A percentile compares a stretch with the other conserved stretches of the same genome.
These are phyloP conservation scores for Bergia sp. DNA, from an alignment of 92 coral and sea anemone genomes.

Conservation along the genomic window DNA sequence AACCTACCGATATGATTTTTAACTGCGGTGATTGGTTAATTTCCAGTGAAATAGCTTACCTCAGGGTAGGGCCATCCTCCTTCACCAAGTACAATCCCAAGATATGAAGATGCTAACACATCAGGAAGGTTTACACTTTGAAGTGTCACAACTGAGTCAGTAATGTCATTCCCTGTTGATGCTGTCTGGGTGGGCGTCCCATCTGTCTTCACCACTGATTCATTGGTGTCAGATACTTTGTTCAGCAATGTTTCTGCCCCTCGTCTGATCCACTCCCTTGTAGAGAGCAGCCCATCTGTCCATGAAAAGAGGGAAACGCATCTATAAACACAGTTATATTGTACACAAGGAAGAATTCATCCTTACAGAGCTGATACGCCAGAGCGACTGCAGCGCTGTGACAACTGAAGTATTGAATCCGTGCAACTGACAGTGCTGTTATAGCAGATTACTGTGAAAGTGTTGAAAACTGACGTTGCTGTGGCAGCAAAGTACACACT, in stretches of 20 bases:
- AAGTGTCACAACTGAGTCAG: conserved; percentile 59
- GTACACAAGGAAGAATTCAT: too few species aligned
- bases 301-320: background rate
- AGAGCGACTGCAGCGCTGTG: too few species aligned
- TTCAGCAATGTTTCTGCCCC: conserved; percentile 61
- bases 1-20: too few species aligned
- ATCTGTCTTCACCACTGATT: conserved; percentile 25
- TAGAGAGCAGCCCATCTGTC: conserved; percentile 80
- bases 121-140: conserved; percentile 60
- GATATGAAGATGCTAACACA: conserved; percentile 71
- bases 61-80: conserved; percentile 97
- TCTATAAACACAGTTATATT: too few species aligned
- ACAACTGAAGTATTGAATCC: too few species aligned
- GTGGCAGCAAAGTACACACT: too few species aligned
- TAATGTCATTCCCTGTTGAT: conserved; percentile 53
- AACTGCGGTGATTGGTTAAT: background rate
- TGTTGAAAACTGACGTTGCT: too few species aligned
- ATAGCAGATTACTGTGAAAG: too few species aligned
- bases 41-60: conserved; percentile 50
- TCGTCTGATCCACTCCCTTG: conserved; percentile 83
- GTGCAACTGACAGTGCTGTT: too few species aligned
- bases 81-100: conserved; percentile 91
- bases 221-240: conserved; percentile 30
- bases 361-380: too few species aligned
- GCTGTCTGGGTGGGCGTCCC: conserved; percentile 52